These are phyloP conservation scores for Xiphophorus birchmanni DNA, from an alignment of 2,797 vertebrate genomes.

Conservation along the genomic window DNA sequence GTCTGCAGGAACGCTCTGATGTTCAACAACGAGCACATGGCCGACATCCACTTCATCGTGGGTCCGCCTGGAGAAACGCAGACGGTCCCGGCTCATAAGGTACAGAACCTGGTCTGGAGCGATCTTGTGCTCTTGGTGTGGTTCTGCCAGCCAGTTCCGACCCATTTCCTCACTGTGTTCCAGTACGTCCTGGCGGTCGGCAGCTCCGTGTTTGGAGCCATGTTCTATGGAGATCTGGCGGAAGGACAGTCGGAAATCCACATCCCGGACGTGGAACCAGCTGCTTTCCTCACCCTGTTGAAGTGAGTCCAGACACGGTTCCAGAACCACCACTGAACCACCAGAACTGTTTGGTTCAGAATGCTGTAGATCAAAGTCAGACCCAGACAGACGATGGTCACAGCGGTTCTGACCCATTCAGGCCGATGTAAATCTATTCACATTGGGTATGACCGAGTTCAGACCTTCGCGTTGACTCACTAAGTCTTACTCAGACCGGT, in stretches of 20 bases:
- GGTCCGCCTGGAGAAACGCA: conserved; percentile 86
- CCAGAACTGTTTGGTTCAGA: background rate
- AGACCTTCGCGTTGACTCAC: background rate
- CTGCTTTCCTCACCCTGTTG: conserved; percentile 91
- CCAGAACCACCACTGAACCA: background rate
- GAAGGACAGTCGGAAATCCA: conserved; percentile 91
- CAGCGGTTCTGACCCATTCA: background rate
- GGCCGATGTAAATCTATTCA: background rate
- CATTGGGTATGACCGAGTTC: background rate
- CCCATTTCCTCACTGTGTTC: conserved; percentile 13
- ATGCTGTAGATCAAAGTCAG: background rate
- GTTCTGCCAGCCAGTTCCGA: background rate
- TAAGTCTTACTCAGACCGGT: background rate
- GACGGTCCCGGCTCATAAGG: conserved; percentile 94
- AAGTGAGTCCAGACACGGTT: conserved; percentile 77
- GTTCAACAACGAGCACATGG: conserved; percentile 98
- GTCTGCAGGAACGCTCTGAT: conserved; percentile 89
- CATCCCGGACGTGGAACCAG: conserved; percentile 95
- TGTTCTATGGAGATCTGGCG: conserved; percentile 96
- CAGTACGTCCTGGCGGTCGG: conserved; percentile 87
- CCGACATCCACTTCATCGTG: conserved; percentile 93
- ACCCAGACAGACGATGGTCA: background rate
- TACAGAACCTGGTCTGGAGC: conserved; percentile 41
- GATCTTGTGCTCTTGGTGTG: too few relatives aligned
- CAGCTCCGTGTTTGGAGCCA: conserved; percentile 96